These are phyloP conservation scores for Naja naja DNA, from an alignment of 2,113 vertebrate genomes.

Conservation along the genomic window DNA sequence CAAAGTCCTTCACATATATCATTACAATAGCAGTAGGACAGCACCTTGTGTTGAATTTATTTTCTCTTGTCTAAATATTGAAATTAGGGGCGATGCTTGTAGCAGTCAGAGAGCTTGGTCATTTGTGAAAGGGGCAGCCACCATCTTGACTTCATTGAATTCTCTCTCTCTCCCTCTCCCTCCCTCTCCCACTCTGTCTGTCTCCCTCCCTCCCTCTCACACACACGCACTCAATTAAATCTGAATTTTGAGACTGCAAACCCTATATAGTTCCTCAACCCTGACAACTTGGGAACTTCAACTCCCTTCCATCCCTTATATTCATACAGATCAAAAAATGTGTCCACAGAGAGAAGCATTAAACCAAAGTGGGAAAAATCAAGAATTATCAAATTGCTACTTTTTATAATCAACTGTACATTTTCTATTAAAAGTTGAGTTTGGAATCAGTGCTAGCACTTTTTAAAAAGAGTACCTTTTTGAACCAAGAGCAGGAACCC, in stretches of 20 bases:
- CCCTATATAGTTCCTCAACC: not conserved
- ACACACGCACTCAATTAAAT: not conserved
- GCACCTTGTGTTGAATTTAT: not conserved
- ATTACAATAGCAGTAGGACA: not conserved
- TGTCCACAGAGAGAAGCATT: not conserved
- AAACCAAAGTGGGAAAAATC: not conserved
- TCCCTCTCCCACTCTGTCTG: too few relatives aligned
- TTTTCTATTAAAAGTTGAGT: not conserved
- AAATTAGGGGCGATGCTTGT: not conserved
- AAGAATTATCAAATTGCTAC: not conserved
- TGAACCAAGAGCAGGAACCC: not conserved
- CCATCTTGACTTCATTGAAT: not conserved
- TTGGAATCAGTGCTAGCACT: not conserved
- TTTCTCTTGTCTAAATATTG: not conserved
- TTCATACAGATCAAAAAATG: not conserved
- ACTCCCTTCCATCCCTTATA: not conserved
- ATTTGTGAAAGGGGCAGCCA: not conserved
- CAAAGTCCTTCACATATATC: not conserved
- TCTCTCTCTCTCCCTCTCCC: too few relatives aligned
- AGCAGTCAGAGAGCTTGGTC: not conserved
- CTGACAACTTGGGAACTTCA: not conserved
- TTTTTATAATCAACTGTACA: not conserved
- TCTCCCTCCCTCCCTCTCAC: too few relatives aligned
- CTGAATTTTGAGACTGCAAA: not conserved
- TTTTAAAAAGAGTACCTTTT: not conserved